phyloP scores from a whole-genome alignment of 2,113 vertebrate genomes.

The Amphilophus citrinellus region DNA sequence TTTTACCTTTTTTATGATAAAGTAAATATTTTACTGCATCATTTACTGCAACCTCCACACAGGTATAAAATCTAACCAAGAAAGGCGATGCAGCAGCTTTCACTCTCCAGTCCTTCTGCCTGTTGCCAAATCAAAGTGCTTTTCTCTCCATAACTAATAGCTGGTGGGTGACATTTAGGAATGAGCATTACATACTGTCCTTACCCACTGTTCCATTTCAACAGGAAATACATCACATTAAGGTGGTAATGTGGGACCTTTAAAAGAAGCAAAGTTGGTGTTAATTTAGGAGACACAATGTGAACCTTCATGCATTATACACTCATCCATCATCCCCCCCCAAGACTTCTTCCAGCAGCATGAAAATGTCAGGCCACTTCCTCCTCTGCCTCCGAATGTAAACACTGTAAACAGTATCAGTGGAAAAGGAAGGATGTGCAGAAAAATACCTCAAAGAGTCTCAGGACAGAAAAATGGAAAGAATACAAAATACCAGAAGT shows the following conservation, averaged over 20 bases:
- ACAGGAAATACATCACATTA: constrained; percentile 18
- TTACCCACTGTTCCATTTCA: neutral
- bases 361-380: constrained; percentile 9
- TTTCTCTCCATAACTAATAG: constrained; percentile 7
- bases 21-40: neutral
- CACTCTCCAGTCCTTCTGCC: neutral
- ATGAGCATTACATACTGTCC: constrained; percentile 1
- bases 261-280: constrained; percentile 9
- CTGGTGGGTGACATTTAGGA: constrained; percentile 2
- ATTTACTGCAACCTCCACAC: neutral
- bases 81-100: neutral
- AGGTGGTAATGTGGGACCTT: constrained; percentile 14
- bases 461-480: neutral
- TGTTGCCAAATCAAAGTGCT: neutral
- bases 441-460: neutral
- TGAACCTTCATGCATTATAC: neutral
- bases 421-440: neutral
- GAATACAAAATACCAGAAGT: neutral
- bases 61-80: no score
- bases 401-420: neutral
- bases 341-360: neutral
- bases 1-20: neutral
- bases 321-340: neutral
- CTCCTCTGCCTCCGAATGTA: neutral
- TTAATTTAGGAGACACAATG: constrained; percentile 4